Conservation (phyloP, 1,140 invertebrate species). For the Dysdera silvatica region DNA sequence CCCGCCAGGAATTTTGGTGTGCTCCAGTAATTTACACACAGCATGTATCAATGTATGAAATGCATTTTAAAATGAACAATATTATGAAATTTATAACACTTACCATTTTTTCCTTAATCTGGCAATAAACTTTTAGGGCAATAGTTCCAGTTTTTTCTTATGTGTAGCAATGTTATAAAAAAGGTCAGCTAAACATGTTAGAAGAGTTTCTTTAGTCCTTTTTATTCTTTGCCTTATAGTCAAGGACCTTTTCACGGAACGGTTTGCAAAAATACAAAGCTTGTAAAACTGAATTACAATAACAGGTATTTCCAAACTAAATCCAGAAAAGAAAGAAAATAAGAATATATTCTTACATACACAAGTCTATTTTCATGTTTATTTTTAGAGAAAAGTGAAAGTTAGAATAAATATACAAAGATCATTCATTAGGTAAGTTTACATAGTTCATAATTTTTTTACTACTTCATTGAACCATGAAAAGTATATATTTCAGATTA, state of each 20-base stretch:
- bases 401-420: too few species aligned
- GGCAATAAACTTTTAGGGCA: constrained; percentile 96
- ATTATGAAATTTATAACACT: constrained; percentile 23
- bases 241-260: constrained; percentile 95
- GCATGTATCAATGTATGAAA: too few species aligned
- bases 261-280: constrained; percentile 98
- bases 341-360: too few species aligned
- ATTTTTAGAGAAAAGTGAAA: too few species aligned
- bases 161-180: constrained; percentile 99
- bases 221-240: constrained; percentile 98
- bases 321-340: too few species aligned
- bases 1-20: too few species aligned
- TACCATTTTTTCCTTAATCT: constrained; percentile 93
- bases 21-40: too few species aligned
- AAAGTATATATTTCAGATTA: too few species aligned
- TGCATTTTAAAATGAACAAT: constrained; percentile 5
- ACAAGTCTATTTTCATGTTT: too few species aligned
- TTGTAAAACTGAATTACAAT: constrained; percentile 98
- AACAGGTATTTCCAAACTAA: constrained; percentile 99
- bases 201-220: constrained; percentile 90
- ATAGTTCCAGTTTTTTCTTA: constrained; percentile 99
- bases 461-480: too few species aligned
- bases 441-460: too few species aligned
- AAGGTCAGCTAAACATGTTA: constrained; percentile 95
- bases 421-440: too few species aligned